These are phyloP conservation scores for Australoheros facetus DNA, from an alignment of 2,797 vertebrate genomes.

Conservation along the genomic window DNA sequence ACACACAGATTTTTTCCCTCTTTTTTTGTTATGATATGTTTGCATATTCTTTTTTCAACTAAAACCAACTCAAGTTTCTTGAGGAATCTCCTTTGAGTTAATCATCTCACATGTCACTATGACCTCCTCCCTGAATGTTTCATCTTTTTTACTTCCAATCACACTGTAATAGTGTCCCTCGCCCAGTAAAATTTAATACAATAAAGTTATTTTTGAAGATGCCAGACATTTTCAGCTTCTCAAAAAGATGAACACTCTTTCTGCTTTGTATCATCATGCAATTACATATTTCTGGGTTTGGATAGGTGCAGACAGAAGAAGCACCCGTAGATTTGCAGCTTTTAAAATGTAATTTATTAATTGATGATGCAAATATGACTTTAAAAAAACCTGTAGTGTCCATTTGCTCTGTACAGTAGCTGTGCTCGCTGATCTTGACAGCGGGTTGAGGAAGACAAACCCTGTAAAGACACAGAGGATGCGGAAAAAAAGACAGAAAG, in stretches of 20 bases:
- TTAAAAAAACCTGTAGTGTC: not conserved
- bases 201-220: not conserved
- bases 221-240: not conserved
- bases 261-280: not conserved
- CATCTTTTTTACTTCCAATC: not conserved
- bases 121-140: not conserved
- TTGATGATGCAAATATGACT: not conserved
- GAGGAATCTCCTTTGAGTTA: not conserved
- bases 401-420: not conserved
- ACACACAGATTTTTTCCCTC: not conserved
- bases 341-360: not conserved
- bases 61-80: not conserved
- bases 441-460: not conserved
- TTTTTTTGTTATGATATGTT: not conserved
- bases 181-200: not conserved
- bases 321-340: not conserved
- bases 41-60: not conserved
- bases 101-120: not conserved
- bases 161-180: not conserved
- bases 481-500: not conserved
- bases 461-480: conserved; percentile 13
- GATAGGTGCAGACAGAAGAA: not conserved
- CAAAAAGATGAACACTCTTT: not conserved
- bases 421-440: not conserved
- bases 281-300: not conserved